A percentile compares a stretch with the other conserved stretches of the same genome.
These are phyloP conservation scores for Lycocorax pyrrhopterus DNA, from an alignment of 2,113 vertebrate genomes.

Conservation along the genomic window DNA sequence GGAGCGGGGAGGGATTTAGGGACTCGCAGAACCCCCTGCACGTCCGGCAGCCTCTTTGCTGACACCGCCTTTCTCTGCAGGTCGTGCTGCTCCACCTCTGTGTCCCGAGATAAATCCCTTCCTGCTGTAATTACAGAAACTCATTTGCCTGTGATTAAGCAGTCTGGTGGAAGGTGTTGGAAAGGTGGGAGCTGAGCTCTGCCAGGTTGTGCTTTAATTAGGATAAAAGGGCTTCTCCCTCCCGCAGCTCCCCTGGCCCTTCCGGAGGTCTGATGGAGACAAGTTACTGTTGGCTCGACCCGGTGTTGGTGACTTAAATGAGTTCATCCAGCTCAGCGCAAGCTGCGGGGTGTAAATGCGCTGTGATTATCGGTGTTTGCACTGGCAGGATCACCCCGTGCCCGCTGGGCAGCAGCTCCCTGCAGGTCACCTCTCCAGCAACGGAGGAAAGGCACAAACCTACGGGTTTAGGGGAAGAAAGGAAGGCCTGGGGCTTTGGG, in stretches of 20 bases:
- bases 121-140: constrained; percentile 50
- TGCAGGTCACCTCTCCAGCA: neutral
- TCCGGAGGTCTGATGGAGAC: neutral
- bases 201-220: constrained; percentile 33
- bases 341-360: neutral
- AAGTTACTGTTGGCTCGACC: constrained; percentile 3
- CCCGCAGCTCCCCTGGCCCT: neutral
- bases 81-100: neutral
- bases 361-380: neutral
- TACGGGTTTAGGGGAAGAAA: neutral
- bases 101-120: constrained; percentile 11
- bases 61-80: neutral
- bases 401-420: neutral
- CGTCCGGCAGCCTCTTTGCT: neutral
- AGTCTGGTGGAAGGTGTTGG: constrained; percentile 24
- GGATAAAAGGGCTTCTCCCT: constrained; percentile 12
- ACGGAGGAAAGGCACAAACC: neutral
- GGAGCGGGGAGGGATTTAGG: neutral
- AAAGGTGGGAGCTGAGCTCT: constrained; percentile 35
- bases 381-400: neutral
- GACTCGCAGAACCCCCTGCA: neutral
- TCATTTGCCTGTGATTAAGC: constrained; percentile 50
- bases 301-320: neutral
- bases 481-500: neutral
- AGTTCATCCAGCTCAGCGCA: neutral